A percentile compares a stretch with the other conserved stretches of the same genome.
Conservation (phyloP, 53 echinoderm and acorn worm species). For the Patiria pectinifera region DNA sequence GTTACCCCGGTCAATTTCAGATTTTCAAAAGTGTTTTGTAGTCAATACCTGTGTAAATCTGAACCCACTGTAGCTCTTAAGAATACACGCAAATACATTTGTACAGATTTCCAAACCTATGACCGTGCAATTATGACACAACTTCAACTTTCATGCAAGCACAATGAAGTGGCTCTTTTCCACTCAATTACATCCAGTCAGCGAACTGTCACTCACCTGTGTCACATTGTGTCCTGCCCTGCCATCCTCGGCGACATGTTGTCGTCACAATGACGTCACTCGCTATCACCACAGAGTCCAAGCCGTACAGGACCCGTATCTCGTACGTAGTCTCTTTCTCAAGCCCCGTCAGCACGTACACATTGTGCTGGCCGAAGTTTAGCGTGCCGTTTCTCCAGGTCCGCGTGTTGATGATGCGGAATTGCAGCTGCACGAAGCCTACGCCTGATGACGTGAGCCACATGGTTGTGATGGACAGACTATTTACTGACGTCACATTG, state of each 20-base stretch:
- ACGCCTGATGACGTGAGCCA: conserved; percentile 67
- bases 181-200: too few species aligned
- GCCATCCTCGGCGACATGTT: conserved; percentile 50
- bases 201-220: conserved; percentile 56
- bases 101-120: too few species aligned
- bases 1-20: too few species aligned
- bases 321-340: conserved; percentile 39
- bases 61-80: too few species aligned
- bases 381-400: conserved; percentile 66
- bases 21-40: too few species aligned
- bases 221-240: conserved; percentile 59
- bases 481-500: conserved; percentile 70
- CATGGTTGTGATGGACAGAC: conserved; percentile 65
- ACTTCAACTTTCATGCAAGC: too few species aligned
- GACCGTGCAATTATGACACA: too few species aligned
- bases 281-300: conserved; percentile 28
- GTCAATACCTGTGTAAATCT: too few species aligned
- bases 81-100: too few species aligned
- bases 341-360: conserved; percentile 67
- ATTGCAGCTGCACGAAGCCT: conserved; percentile 68
- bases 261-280: conserved; percentile 24
- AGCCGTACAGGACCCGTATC: conserved; percentile 35
- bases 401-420: conserved; percentile 46
- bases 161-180: background rate
- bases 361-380: conserved; percentile 53